phyloP scores from a whole-genome alignment of 2,888 invertebrate species.

The Drosophila meridionalis region DNA sequence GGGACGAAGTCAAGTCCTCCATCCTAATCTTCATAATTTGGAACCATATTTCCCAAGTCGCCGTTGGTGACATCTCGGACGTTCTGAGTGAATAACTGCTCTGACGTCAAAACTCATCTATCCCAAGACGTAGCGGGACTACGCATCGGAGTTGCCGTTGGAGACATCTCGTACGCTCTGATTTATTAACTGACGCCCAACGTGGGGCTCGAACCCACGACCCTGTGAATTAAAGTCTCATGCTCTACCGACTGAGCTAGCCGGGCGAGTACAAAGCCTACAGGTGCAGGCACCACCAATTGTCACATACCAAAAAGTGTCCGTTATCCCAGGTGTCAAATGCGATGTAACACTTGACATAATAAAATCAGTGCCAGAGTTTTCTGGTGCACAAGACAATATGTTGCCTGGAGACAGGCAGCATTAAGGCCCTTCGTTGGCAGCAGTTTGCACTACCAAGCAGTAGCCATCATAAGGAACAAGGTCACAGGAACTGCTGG shows the following conservation, averaged over 20 bases:
- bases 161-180: too few relatives aligned
- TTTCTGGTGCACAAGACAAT: neutral
- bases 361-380: neutral
- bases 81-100: too few relatives aligned
- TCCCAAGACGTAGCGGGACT: too few relatives aligned
- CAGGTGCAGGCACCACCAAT: neutral
- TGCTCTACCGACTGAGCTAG: too few relatives aligned
- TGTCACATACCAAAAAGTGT: neutral
- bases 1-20: too few relatives aligned
- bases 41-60: too few relatives aligned
- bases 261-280: neutral
- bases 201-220: constrained; percentile 85
- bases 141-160: too few relatives aligned
- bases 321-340: neutral
- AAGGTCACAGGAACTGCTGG: neutral
- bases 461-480: neutral
- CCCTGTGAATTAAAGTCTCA: constrained; percentile 66
- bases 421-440: neutral
- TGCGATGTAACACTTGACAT: neutral
- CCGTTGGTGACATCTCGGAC: too few relatives aligned
- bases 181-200: constrained; percentile 71
- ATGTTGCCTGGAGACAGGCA: neutral
- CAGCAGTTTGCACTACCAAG: neutral
- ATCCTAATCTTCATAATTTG: too few relatives aligned
- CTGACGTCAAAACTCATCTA: too few relatives aligned